Evolutionary conservation across 2,113 vertebrate genomes (phyloP).

Genomic region (Otus sunia): DNA sequence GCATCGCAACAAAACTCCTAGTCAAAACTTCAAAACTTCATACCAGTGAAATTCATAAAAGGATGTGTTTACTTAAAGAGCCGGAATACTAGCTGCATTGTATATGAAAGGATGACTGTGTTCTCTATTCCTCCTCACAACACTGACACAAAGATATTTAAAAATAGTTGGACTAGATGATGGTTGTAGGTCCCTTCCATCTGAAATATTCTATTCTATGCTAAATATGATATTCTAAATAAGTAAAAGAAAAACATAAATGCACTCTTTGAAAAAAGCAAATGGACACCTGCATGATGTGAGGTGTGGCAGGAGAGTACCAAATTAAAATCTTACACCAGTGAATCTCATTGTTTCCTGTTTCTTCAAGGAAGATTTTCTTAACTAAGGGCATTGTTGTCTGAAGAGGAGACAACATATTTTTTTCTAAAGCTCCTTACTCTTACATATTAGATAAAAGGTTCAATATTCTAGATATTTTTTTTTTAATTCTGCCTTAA

Average conservation of each 20-base stretch:
- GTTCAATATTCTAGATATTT: not conserved
- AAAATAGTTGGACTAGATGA: not conserved
- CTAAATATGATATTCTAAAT: too few relatives aligned
- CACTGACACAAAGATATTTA: not conserved
- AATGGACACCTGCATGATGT: not conserved
- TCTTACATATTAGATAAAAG: not conserved
- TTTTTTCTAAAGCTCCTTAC: not conserved
- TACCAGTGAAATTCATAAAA: not conserved
- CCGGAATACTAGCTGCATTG: rapidly evolving
- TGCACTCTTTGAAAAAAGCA: not conserved
- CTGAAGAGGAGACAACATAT: not conserved
- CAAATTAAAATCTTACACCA: not conserved
- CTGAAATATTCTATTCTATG: not conserved
- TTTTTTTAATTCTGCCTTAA: not conserved
- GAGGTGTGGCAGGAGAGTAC: not conserved
- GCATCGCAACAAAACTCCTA: not conserved
- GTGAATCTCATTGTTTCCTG: not conserved
- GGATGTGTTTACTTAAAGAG: not conserved
- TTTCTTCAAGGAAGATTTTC: not conserved
- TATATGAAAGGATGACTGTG: not conserved
- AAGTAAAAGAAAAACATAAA: not conserved
- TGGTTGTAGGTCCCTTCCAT: not conserved
- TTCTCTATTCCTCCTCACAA: not conserved
- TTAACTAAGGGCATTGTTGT: not conserved
- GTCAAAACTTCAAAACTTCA: not conserved